Evolutionary conservation across 2,113 vertebrate species (phyloP), one percentile per base, ranked within the genome.

Genomic region (Charadrius vociferus): DNA sequence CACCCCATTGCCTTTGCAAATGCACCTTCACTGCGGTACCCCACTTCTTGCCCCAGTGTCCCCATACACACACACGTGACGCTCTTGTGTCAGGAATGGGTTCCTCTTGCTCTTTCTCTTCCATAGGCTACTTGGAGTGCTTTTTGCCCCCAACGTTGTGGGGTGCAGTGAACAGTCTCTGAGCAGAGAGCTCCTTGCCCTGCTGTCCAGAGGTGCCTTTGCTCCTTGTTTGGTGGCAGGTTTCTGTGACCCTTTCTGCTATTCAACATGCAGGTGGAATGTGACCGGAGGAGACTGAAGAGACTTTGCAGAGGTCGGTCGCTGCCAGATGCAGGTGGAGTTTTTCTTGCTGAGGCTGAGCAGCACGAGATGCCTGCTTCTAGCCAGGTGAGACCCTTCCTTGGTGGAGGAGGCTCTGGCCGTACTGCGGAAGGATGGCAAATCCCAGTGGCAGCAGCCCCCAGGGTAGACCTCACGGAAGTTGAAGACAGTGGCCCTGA

Each of bases 211-310:
- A 50, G 30, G 14, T 52, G 4, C 16, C 66, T 73, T 36, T 30
- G 34, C 29, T 56, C 12, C 45, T 14, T 30, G n/a, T 43, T 26
- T 63, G 41, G 20, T 81, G 84, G 16, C 47, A 45, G 8, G 24
- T 61, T 79, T 88, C 78, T 94, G 32, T 86, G 68, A 81, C 45
- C 24, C 56, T 71, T 87, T 83, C 39, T 72, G 47, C 50, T 61
- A 3, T 53, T 14, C 61, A 81, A 53, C 0, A 0, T 73, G 56
- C 94, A 98, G 98, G 98, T 98, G 61, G 98, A 98, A 66, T 37
- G 41, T 11, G 98, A 98, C 36, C 73, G 97, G 71, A 98, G 97
- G 87, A 98, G 77, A 26, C 90, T 98, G 88, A 98, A 96, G 95
- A 98, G 87, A 70, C 63, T 55, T 11, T 53, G 26, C 18, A 37